phyloP scores from a whole-genome alignment of 2,888 invertebrate species.

The Deilephila porcellus region DNA sequence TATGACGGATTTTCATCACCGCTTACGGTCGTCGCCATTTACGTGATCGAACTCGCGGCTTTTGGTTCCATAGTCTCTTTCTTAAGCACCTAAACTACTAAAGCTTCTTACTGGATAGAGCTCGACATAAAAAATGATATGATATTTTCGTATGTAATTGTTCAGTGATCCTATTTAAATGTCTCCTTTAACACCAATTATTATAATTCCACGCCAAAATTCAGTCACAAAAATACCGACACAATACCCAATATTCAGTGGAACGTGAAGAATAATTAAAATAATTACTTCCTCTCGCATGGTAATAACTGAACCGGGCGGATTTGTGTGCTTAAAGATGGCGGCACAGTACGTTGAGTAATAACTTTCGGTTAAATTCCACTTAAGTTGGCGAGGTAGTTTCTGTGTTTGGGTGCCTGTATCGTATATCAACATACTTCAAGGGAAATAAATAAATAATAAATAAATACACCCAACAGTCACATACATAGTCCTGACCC shows the following conservation, averaged over 20 bases:
- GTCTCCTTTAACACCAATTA: neutral
- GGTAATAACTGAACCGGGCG: slow-evolving; percentile 17
- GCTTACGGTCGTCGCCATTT: too few species aligned
- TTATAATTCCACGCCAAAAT: neutral
- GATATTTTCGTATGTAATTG: neutral
- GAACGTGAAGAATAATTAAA: slow-evolving; percentile 7
- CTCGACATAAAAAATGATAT: neutral
- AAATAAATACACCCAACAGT: too few species aligned
- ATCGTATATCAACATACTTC: neutral
- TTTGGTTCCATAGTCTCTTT: too few species aligned
- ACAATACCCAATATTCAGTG: neutral
- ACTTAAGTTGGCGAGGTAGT: neutral
- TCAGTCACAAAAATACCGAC: neutral
- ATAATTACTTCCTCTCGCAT: slow-evolving; percentile 14
- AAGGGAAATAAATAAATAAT: too few species aligned
- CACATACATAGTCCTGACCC: too few species aligned
- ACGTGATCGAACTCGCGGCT: too few species aligned
- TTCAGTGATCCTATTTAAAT: too few species aligned
- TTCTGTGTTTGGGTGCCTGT: neutral
- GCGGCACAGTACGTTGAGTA: slow-evolving; percentile 2
- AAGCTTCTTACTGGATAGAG: too few species aligned
- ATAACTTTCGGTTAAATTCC: neutral
- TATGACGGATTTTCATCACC: too few species aligned
- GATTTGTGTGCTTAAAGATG: slow-evolving; percentile 12
- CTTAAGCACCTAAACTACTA: too few species aligned